Evolutionary conservation across 2,113 vertebrate genomes (phyloP).

Genomic region (Anarhynchus alexandrinus): DNA sequence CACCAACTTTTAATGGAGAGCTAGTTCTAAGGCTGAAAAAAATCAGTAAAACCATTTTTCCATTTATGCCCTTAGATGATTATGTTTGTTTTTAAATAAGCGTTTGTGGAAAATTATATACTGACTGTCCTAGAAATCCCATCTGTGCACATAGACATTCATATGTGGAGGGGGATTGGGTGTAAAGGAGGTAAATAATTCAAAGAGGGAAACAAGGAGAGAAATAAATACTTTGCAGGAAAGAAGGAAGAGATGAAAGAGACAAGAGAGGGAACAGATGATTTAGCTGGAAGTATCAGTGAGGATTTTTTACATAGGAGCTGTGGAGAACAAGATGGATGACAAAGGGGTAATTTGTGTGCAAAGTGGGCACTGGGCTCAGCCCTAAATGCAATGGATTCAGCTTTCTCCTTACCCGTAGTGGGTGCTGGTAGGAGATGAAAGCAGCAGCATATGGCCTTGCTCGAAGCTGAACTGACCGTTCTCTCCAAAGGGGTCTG

Average conservation of each 20-base stretch:
- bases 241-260: background rate
- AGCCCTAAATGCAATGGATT: background rate
- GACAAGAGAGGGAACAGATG: background rate
- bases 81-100: conserved; percentile 18
- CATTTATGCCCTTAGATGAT: background rate
- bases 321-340: background rate
- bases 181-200: background rate
- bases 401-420: background rate
- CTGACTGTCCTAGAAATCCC: conserved; percentile 29
- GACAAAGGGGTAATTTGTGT: background rate
- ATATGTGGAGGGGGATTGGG: background rate
- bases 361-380: background rate
- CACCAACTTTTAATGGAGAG: background rate
- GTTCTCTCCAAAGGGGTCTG: background rate
- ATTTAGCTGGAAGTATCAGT: background rate
- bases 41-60: background rate
- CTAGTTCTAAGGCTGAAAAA: background rate
- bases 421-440: background rate
- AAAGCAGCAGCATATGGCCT: background rate
- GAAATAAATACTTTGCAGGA: background rate
- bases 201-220: background rate
- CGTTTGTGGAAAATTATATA: background rate
- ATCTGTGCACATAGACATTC: conserved; percentile 3
- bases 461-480: background rate
- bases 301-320: background rate